Percentiles rank a stretch among this genome's conserved stretches.
These are phyloP conservation scores for Indicator indicator DNA, from an alignment of 2,113 vertebrate species.

Conservation along the genomic window DNA sequence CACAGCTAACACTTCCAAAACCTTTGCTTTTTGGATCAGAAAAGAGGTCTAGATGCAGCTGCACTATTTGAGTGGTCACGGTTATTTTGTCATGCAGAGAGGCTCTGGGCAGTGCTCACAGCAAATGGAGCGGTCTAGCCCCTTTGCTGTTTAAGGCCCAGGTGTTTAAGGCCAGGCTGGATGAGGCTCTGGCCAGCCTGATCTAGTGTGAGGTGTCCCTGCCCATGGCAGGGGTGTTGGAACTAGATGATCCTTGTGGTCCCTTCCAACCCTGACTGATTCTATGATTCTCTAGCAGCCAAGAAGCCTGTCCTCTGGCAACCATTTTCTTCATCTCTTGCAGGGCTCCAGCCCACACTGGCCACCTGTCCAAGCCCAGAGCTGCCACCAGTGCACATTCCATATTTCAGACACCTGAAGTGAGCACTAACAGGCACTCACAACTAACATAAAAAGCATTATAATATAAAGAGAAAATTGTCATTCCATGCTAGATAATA, in stretches of 20 bases:
- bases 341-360: not conserved
- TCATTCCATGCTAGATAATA: conserved; percentile 37
- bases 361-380: not conserved
- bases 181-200: too few species aligned
- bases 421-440: not conserved
- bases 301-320: not conserved
- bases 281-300: not conserved
- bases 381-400: not conserved
- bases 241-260: too few species aligned
- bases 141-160: too few species aligned
- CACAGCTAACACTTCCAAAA: not conserved
- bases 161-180: too few species aligned
- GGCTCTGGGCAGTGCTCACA: not conserved
- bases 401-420: not conserved
- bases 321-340: not conserved
- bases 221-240: too few species aligned
- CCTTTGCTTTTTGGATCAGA: not conserved
- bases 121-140: not conserved
- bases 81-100: not conserved
- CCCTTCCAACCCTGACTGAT: too few species aligned
- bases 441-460: not conserved
- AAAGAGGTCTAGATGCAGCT: not conserved
- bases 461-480: not conserved
- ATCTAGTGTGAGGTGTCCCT: too few species aligned
- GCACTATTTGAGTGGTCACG: not conserved